Base-by-base conservation (phyloP, 2,113 vertebrate species). In the Hippocampus zosterae region DNA sequence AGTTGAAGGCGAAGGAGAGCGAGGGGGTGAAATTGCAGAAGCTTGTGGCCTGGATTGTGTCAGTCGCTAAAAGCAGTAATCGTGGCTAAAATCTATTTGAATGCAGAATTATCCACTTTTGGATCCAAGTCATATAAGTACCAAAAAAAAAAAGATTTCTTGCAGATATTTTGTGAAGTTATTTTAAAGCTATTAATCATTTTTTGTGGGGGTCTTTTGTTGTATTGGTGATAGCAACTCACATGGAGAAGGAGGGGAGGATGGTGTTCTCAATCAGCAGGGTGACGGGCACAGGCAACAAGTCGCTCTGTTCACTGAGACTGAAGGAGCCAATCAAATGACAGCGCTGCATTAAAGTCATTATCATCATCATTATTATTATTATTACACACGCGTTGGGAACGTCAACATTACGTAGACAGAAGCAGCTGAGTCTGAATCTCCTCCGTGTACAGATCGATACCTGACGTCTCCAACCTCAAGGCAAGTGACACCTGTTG, bases 231-330 rank as follows among this genome's bases (percentile, higher is more conserved):
- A 46, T 25, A 48, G 67, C 67, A 92, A 40, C 95, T 87, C 88
- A 98, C 95, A 91, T 65, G 71, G 80, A 85, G 78, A 98, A 92
- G 0, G 92, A 83, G 33, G 94, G 88, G 61, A 88, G 76, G 65
- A 97, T 90, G 6, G 87, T 94, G 75, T 92, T 95, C 80, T 95
- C 93, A 69, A 98, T 92, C 63, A 89, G 81, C 65, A 99, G 83
- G 55, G 69, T 76, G 67, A 94, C 89, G 48, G 84, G 68, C 65
- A 92, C 37, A 1, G 94, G 92, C 42, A 2, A 48, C 69, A 98
- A 89, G 78, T 95, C 90, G 5, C 69, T 83, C 90, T 98, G 97
- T 65, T 91, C 91, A 87, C 96, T 98, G 11, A 94, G 84, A 80
- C 96, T 98, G 84, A 53, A 71, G 25, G 75, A 74, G 81, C 11